Evolutionary conservation across 1,140 invertebrate genomes (phyloP), one percentile per base, ranked within the genome.

Genomic region (Drosophila punjabiensis): DNA sequence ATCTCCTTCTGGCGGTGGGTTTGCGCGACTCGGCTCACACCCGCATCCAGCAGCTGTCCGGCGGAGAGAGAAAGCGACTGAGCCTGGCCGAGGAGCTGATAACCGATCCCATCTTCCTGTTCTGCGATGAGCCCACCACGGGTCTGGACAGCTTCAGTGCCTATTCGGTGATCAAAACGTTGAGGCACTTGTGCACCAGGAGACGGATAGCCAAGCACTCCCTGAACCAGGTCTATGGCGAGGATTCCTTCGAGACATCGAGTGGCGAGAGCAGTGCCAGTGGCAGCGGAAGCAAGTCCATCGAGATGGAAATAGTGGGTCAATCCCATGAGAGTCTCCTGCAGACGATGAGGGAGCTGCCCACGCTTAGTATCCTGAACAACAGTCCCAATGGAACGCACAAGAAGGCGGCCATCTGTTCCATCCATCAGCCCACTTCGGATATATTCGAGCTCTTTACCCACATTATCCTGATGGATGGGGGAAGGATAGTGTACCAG

Each of bases 391-490:
- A 94, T 94, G 53, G 96, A 95, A 79, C 56, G 3, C 45, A 97
- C 37, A 97, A 94, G 66, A 93, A 93, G 63, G 95, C 97, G 39
- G 95, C 98, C 11, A 95, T 98, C 24, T 97, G 97, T 81, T 97
- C 97, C 0, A 96, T 98, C 37, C 97, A 98, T 93, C 97, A 98
- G 85, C 97, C 97, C 0, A 96, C 97, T 9, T 98, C 97, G 7
- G 96, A 96, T 68, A 95, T 98, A 8, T 97, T 97, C 79, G 95
- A 96, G 79, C 94, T 97, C 59, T 98, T 98, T 93, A 95, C 97
- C 65, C 95, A 96, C 89, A 95, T 98, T 14, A 94, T 98, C 20
- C 92, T 98, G 16, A 93, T 98, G 62, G 94, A 97, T 6, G 95
- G 95, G 62, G 98, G 98, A 6, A 94, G 95, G 82, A 95, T 97